A percentile compares a stretch with the other conserved stretches of the same genome.
phyloP scores from a whole-genome alignment of 2,888 invertebrate species.

The Isoperla grammatica region DNA sequence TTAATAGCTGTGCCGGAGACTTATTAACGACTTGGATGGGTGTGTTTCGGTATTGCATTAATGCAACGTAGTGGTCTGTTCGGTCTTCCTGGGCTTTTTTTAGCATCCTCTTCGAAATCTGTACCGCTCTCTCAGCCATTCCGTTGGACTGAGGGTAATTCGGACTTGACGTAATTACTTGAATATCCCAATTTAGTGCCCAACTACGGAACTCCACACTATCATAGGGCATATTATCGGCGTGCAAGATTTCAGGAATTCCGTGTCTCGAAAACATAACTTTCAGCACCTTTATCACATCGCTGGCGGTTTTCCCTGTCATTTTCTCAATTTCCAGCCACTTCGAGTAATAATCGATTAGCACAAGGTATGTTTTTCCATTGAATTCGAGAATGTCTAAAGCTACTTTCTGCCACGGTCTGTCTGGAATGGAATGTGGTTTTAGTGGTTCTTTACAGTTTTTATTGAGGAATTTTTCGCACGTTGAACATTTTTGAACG shows the following conservation, averaged over 20 bases:
- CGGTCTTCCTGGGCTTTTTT: slow-evolving; percentile 27
- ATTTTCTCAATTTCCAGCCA: no score
- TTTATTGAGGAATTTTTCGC: slow-evolving; percentile 13
- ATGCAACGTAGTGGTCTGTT: slow-evolving; percentile 10
- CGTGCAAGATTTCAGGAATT: slow-evolving; percentile 29
- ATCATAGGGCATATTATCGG: slow-evolving; percentile 34
- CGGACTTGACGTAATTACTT: slow-evolving; percentile 30
- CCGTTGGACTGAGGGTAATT: slow-evolving; percentile 34
- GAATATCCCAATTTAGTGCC: slow-evolving; percentile 31
- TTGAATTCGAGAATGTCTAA: slow-evolving; percentile 24
- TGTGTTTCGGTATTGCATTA: slow-evolving; percentile 16
- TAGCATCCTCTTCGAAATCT: slow-evolving; percentile 29
- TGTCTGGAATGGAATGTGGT: slow-evolving; percentile 33
- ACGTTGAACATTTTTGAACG: slow-evolving; percentile 13
- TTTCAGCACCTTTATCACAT: slow-evolving; percentile 29
- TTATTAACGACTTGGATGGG: neutral
- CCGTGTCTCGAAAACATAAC: slow-evolving; percentile 30
- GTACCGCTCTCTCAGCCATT: slow-evolving; percentile 32
- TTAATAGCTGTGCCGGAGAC: slow-evolving; percentile 6
- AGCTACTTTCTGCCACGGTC: slow-evolving; percentile 36
- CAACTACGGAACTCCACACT: slow-evolving; percentile 30
- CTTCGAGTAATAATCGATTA: no score
- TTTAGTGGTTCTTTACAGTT: slow-evolving; percentile 32
- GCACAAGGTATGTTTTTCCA: no score
- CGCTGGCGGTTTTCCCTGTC: neutral